Percentiles rank a stretch among this genome's conserved stretches.
These are phyloP conservation scores for Lerista edwardsae DNA, from an alignment of 2,797 vertebrate species.

Conservation along the genomic window DNA sequence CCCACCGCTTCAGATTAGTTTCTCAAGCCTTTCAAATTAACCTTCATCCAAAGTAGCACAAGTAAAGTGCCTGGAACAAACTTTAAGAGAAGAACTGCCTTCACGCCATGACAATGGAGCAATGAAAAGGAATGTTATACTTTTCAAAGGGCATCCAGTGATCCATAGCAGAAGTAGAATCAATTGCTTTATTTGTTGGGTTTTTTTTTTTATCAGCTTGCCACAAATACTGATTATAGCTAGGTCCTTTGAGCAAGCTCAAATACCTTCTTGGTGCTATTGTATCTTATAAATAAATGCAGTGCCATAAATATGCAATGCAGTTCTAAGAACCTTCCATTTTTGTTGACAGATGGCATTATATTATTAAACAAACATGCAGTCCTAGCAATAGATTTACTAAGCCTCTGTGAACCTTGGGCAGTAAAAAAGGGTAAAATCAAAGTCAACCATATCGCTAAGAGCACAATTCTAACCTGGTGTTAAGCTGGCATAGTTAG, in stretches of 20 bases:
- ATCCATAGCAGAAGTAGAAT: slow-evolving; percentile 11
- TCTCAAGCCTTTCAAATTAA: slow-evolving; percentile 3
- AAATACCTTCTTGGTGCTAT: not conserved
- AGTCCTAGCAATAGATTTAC: not conserved
- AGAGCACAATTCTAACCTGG: too few relatives aligned
- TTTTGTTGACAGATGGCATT: slow-evolving; percentile 23
- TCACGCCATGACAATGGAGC: not conserved
- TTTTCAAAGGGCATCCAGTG: slow-evolving; percentile 16
- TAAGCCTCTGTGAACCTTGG: not conserved
- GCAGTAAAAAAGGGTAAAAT: not conserved
- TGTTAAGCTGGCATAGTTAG: too few relatives aligned
- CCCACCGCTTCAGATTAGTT: not conserved
- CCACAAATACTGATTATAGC: not conserved
- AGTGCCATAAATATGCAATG: not conserved
- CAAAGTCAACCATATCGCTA: not conserved
- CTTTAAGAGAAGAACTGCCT: not conserved
- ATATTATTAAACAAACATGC: not conserved
- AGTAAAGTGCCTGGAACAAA: slow-evolving; percentile 7
- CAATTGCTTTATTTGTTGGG: not conserved
- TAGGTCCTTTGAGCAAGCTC: not conserved
- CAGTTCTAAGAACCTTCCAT: not conserved
- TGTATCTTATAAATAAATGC: slow-evolving; percentile 4
- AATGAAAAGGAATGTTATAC: not conserved
- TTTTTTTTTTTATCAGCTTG: not conserved
- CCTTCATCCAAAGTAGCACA: not conserved